Conservation (phyloP, 2,888 invertebrate genomes). For the Melangyna quadrimaculata region DNA sequence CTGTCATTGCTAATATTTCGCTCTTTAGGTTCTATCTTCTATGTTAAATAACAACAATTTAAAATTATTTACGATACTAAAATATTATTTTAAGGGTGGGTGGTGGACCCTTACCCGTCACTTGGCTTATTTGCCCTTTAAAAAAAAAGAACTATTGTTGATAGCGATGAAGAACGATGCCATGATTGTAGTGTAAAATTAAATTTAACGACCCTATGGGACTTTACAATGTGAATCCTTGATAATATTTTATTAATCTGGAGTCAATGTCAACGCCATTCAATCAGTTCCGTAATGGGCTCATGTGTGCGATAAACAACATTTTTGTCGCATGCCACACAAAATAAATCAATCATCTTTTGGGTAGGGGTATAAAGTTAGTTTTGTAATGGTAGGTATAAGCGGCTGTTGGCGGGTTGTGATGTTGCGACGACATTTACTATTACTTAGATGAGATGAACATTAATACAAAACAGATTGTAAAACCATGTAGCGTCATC, state of each 20-base stretch:
- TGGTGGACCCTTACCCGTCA: neutral
- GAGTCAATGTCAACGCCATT: conserved; percentile 57
- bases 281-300: conserved; percentile 45
- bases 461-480: conserved; percentile 23
- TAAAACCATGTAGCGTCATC: conserved; percentile 21
- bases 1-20: conserved; percentile 38
- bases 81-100: neutral
- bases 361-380: neutral
- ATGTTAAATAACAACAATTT: conserved; percentile 10
- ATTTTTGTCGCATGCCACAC: conserved; percentile 40
- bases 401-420: too few relatives aligned
- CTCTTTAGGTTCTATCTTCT: conserved; percentile 26
- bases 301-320: conserved; percentile 20
- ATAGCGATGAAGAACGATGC: conserved; percentile 19
- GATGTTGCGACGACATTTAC: neutral
- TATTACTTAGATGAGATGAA: conserved; percentile 16
- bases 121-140: neutral
- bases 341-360: conserved; percentile 52
- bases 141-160: neutral
- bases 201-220: conserved; percentile 29
- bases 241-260: conserved; percentile 46
- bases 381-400: neutral
- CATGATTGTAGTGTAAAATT: conserved; percentile 27
- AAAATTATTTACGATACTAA: neutral
- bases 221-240: conserved; percentile 28